A percentile compares a stretch with the other conserved stretches of the same genome.
Conservation (phyloP, 2,797 vertebrate genomes). For the Rhinichthys osculus region DNA sequence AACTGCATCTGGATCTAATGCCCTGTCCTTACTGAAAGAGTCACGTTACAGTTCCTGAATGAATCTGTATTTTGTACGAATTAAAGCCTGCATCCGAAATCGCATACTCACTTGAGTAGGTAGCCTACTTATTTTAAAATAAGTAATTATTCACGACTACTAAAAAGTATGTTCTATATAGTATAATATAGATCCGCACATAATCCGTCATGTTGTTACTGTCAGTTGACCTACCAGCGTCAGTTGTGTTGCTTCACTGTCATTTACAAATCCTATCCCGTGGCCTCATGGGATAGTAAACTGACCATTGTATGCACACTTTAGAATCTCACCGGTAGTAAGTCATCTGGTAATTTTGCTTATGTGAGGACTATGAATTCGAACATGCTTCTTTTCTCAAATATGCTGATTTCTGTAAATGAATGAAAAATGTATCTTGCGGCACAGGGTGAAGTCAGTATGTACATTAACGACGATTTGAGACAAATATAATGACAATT, state of each 20-base stretch:
- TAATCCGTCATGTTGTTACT: background rate
- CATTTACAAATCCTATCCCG: background rate
- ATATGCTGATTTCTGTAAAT: too few species aligned
- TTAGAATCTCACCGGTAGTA: background rate
- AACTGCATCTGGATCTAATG: too few species aligned
- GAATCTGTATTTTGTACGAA: background rate
- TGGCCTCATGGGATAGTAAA: background rate
- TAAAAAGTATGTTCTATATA: background rate
- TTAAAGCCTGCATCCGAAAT: background rate
- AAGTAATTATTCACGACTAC: background rate
- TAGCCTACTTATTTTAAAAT: background rate
- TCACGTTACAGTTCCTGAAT: too few species aligned
- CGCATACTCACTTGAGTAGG: background rate
- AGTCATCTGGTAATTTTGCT: background rate
- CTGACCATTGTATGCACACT: background rate
- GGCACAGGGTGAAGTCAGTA: too few species aligned
- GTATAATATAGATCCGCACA: background rate
- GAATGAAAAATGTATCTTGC: too few species aligned
- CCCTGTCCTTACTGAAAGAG: too few species aligned
- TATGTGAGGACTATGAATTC: background rate
- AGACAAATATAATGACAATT: too few species aligned
- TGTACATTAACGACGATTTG: too few species aligned
- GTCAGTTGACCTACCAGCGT: background rate
- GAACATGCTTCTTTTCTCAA: background rate
- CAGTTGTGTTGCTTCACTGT: background rate